phyloP scores from a whole-genome alignment of 2,113 vertebrate genomes.

The Proteles cristata region DNA sequence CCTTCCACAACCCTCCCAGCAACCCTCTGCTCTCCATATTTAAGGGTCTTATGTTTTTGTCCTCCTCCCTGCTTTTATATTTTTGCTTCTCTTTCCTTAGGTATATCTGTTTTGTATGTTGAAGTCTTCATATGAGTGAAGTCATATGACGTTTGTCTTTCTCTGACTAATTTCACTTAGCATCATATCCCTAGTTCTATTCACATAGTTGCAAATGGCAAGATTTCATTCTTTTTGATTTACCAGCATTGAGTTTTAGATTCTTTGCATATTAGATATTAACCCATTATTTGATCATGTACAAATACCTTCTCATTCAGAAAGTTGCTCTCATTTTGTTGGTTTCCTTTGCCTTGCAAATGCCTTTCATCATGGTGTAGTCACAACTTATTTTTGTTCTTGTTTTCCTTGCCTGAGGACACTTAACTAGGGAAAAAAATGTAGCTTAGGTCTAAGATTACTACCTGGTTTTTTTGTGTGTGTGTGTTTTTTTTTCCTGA shows the following conservation, averaged over 20 bases:
- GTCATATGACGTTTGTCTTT: too few species aligned
- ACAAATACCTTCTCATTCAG: not conserved
- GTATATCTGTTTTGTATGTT: too few species aligned
- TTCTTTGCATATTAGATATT: not conserved
- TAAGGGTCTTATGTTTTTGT: too few species aligned
- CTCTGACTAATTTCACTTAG: too few species aligned
- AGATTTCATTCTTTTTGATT: too few species aligned
- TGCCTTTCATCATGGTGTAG: not conserved
- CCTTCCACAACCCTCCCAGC: too few species aligned
- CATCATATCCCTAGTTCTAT: too few species aligned
- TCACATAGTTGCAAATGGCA: too few species aligned
- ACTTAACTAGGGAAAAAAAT: not conserved
- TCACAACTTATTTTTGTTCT: not conserved
- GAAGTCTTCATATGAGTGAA: too few species aligned
- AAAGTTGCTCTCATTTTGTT: not conserved
- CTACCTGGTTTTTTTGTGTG: not conserved
- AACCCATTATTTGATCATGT: not conserved
- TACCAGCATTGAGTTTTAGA: not conserved
- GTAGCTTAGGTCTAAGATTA: not conserved
- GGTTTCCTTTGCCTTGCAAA: not conserved
- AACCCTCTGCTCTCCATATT: too few species aligned
- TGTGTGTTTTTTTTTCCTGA: rapidly evolving
- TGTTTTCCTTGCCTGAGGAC: not conserved
- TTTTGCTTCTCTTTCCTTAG: too few species aligned
- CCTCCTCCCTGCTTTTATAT: too few species aligned